Conservation (phyloP, 2,797 vertebrate genomes). For the Platalea minor region DNA sequence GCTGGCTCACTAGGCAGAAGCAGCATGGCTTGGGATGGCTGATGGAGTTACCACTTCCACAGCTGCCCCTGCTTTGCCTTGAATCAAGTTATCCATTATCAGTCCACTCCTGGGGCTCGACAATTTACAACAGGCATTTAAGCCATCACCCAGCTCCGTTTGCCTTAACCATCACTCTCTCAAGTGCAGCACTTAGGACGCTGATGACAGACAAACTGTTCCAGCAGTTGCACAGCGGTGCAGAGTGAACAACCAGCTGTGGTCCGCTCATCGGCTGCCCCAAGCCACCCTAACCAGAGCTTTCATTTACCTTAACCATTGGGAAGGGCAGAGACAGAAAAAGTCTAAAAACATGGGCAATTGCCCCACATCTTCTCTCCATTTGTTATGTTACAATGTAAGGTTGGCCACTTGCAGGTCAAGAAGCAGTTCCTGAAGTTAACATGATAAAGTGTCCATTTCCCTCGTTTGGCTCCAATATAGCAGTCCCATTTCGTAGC, state of each 20-base stretch:
- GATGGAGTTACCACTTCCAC: not conserved
- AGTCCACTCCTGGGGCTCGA: not conserved
- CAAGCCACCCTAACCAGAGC: not conserved
- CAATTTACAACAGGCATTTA: slow-evolving; percentile 28
- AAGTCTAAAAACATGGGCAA: not conserved
- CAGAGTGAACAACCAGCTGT: not conserved
- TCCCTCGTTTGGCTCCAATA: not conserved
- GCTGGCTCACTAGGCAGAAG: not conserved
- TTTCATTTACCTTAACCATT: not conserved
- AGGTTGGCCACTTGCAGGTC: not conserved
- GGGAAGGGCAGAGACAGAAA: not conserved
- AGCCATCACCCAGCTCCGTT: not conserved
- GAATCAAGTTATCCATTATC: not conserved
- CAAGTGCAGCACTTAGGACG: not conserved
- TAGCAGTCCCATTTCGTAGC: not conserved
- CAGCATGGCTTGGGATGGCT: not conserved
- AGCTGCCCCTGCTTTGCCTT: not conserved
- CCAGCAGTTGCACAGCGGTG: not conserved
- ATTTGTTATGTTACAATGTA: accelerated
- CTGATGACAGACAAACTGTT: not conserved
- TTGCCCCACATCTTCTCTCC: not conserved
- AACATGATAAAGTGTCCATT: not conserved
- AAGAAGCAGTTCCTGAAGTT: not conserved
- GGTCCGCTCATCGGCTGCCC: not conserved
- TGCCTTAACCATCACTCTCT: not conserved